Conservation (phyloP, 2,797 vertebrate species). For the Dendrocincla tyrannina region DNA sequence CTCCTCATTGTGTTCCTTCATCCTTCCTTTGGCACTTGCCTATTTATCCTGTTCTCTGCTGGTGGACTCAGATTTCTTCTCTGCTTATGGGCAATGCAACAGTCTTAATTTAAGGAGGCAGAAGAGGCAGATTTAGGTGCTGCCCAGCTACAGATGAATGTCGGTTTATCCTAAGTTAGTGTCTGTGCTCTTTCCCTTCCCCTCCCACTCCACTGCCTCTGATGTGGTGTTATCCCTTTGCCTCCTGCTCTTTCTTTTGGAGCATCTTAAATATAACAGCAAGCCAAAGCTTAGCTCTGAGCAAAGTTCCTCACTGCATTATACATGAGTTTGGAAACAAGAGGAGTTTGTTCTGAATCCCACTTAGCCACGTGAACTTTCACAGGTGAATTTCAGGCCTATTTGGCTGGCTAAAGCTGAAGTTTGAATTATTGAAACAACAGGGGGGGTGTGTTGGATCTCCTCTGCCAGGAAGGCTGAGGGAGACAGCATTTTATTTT, state of each 20-base stretch:
- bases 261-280: neutral
- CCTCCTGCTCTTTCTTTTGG: neutral
- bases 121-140: neutral
- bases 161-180: neutral
- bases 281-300: neutral
- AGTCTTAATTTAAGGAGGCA: neutral
- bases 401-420: conserved; percentile 44
- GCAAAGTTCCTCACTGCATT: conserved; percentile 52
- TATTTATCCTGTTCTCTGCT: neutral
- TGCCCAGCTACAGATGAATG: neutral
- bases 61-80: neutral
- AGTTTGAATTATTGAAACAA: conserved; percentile 65
- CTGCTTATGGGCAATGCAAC: neutral
- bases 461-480: conserved; percentile 12
- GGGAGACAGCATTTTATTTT: conserved; percentile 53
- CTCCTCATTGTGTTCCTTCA: neutral
- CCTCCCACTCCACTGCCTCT: neutral
- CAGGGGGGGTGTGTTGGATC: neutral
- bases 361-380: conserved; percentile 57
- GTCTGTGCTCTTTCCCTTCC: neutral
- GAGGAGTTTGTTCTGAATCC: conserved; percentile 37
- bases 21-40: neutral
- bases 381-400: conserved; percentile 55
- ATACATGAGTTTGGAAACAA: conserved; percentile 60
- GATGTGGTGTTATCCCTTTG: neutral